Conservation (phyloP, 2,888 invertebrate genomes). For the Blera fallax region DNA sequence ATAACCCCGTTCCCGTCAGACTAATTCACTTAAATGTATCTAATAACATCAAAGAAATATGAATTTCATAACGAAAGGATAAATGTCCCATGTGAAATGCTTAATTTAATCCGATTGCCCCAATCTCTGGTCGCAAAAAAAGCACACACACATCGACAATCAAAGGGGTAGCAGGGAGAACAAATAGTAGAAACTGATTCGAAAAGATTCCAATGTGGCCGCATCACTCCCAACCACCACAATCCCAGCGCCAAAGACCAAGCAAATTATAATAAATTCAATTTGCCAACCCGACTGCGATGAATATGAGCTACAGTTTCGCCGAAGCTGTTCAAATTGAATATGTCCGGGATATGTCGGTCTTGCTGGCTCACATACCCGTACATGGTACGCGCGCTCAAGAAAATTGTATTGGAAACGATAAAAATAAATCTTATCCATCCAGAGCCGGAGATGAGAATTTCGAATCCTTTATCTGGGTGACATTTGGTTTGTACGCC, state of each 20-base stretch:
- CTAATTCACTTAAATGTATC: constrained; percentile 68
- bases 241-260: background rate
- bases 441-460: constrained; percentile 45
- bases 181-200: constrained; percentile 58
- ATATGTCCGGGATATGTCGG: constrained; percentile 52
- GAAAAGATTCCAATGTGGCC: constrained; percentile 60
- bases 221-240: constrained; percentile 29
- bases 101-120: constrained; percentile 69
- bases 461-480: constrained; percentile 60
- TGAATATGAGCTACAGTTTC: constrained; percentile 55
- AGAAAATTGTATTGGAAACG: constrained; percentile 79
- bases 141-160: constrained; percentile 9
- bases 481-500: constrained; percentile 63
- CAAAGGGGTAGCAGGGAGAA: constrained; percentile 41
- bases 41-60: constrained; percentile 52
- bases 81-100: constrained; percentile 66
- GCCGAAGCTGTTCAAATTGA: constrained; percentile 54
- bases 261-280: constrained; percentile 66
- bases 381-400: constrained; percentile 39
- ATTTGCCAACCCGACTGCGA: constrained; percentile 61
- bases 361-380: constrained; percentile 27
- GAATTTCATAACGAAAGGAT: constrained; percentile 66
- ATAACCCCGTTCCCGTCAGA: constrained; percentile 5
- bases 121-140: constrained; percentile 32
- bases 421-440: constrained; percentile 80